These are phyloP conservation scores for Paramuricea clavata DNA, from an alignment of 92 coral and sea anemone species.

Conservation along the genomic window DNA sequence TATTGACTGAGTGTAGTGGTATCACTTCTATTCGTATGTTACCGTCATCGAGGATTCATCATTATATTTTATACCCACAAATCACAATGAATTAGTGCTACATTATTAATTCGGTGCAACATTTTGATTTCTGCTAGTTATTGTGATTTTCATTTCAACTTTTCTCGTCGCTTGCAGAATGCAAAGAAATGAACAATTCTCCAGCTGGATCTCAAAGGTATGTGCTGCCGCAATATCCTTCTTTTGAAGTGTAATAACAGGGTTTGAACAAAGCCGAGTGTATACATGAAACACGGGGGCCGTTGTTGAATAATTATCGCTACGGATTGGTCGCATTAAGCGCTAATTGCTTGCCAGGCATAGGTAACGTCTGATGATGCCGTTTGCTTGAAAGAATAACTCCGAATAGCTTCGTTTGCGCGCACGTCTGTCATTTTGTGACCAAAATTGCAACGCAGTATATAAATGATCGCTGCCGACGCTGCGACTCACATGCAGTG, in stretches of 20 bases:
- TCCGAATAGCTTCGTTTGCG: neutral
- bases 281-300: conserved; percentile 26
- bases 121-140: neutral
- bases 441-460: neutral
- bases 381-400: neutral
- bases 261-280: conserved; percentile 17
- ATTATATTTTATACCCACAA: too few relatives aligned
- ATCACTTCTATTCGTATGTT: neutral
- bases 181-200: neutral
- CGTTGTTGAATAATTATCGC: conserved; percentile 12
- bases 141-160: neutral
- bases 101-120: neutral
- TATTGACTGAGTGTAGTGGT: neutral
- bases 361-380: neutral
- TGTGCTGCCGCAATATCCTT: neutral
- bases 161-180: neutral
- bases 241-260: neutral
- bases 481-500: neutral
- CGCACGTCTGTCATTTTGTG: neutral
- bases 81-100: neutral
- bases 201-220: neutral
- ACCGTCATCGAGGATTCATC: neutral
- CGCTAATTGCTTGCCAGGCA: conserved; percentile 29
- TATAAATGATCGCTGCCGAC: neutral
- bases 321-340: conserved; percentile 22